These are phyloP conservation scores for Coecobrya sp. DNA, from an alignment of 2,888 invertebrate species.

Conservation along the genomic window DNA sequence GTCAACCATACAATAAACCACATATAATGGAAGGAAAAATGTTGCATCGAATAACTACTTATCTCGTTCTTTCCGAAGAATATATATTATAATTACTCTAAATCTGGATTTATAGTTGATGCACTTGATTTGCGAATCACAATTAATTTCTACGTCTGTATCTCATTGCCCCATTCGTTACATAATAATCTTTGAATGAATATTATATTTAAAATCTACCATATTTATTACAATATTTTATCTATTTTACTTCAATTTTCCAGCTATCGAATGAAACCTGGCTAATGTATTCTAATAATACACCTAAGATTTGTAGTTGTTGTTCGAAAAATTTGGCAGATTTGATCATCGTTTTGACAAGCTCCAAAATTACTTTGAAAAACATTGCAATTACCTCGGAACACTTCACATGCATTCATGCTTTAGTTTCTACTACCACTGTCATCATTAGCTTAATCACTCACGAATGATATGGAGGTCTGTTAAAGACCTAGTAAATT, in stretches of 20 bases:
- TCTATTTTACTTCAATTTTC: too few relatives aligned
- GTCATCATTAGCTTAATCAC: not conserved
- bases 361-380: constrained; percentile 78
- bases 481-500: not conserved
- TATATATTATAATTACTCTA: not conserved
- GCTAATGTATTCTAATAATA: not conserved
- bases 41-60: too few relatives aligned
- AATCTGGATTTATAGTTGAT: not conserved
- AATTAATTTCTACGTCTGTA: constrained; percentile 32
- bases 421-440: not conserved
- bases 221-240: not conserved
- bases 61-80: too few relatives aligned
- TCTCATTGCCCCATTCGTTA: constrained; percentile 25
- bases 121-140: constrained; percentile 5
- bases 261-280: too few relatives aligned
- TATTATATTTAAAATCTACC: not conserved
- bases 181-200: not conserved
- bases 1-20: too few relatives aligned
- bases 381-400: constrained; percentile 14
- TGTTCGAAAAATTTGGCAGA: constrained; percentile 47
- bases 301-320: not conserved
- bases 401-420: not conserved
- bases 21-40: too few relatives aligned
- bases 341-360: constrained; percentile 33
- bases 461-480: constrained; percentile 11